Conservation (phyloP, 2,797 vertebrate species). For the Sphenodon punctatus region DNA sequence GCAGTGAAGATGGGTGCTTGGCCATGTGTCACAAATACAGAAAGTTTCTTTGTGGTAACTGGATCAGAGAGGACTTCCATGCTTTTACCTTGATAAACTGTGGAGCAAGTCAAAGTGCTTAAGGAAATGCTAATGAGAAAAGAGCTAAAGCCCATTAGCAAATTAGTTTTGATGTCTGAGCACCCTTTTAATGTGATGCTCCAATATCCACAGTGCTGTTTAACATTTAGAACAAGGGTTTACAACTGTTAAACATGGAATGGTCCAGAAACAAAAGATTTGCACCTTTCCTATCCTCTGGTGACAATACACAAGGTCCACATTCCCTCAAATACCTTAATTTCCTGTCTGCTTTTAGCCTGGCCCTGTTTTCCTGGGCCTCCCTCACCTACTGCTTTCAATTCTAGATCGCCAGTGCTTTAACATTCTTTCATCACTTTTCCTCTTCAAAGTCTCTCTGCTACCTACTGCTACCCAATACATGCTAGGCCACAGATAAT, state of each 20-base stretch:
- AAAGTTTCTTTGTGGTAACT: background rate
- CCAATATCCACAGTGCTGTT: fast-evolving
- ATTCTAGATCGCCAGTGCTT: background rate
- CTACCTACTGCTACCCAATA: background rate
- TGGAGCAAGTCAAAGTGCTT: background rate
- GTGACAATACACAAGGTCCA: no score
- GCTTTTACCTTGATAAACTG: background rate
- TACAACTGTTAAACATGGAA: background rate
- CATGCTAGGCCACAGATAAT: no score
- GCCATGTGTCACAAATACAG: fast-evolving
- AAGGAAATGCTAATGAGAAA: background rate
- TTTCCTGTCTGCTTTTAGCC: background rate
- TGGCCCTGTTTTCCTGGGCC: background rate
- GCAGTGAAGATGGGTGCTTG: no score
- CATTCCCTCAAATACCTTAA: background rate
- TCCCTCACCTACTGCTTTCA: background rate
- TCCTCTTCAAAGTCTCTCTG: background rate
- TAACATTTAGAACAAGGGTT: background rate
- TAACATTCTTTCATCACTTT: background rate
- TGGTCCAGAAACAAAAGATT: background rate
- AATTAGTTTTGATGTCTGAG: background rate
- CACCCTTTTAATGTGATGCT: fast-evolving
- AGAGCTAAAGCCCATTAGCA: background rate
- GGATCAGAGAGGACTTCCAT: background rate
- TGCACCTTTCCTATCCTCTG: background rate